A percentile compares a stretch with the other conserved stretches of the same genome.
Conservation (phyloP, 2,888 invertebrate genomes). For the Pyrgus malvae region DNA sequence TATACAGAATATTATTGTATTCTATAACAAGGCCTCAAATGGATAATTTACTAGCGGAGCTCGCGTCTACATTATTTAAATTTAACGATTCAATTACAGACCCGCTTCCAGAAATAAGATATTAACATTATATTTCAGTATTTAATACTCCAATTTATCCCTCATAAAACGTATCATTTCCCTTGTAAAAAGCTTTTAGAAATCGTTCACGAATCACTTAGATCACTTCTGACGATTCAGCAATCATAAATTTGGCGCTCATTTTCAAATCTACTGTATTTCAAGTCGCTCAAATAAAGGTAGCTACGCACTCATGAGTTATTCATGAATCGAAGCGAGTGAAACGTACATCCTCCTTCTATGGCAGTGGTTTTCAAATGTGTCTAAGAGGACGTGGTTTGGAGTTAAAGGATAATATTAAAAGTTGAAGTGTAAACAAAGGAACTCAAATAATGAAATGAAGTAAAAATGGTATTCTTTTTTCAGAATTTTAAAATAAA, state of each 20-base stretch:
- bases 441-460: no score
- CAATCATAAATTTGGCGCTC: conserved; percentile 29
- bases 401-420: no score
- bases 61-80: no score
- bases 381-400: background rate
- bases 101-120: no score
- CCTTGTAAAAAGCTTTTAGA: conserved; percentile 4
- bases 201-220: conserved; percentile 26
- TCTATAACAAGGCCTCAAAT: no score
- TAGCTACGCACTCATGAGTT: conserved; percentile 51
- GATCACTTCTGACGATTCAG: conserved; percentile 14
- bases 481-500: no score
- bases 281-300: conserved; percentile 52
- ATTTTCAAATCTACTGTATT: conserved; percentile 50
- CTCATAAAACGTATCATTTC: conserved; percentile 15
- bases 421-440: no score
- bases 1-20: no score
- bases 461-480: no score
- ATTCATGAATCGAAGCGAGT: conserved; percentile 49
- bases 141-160: background rate
- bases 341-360: conserved; percentile 25
- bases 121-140: no score
- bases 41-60: no score
- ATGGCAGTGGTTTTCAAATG: conserved; percentile 9
- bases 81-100: no score